Base-by-base conservation (phyloP, 53 echinoderm and acorn worm genomes). In the Stichopus horrens region DNA sequence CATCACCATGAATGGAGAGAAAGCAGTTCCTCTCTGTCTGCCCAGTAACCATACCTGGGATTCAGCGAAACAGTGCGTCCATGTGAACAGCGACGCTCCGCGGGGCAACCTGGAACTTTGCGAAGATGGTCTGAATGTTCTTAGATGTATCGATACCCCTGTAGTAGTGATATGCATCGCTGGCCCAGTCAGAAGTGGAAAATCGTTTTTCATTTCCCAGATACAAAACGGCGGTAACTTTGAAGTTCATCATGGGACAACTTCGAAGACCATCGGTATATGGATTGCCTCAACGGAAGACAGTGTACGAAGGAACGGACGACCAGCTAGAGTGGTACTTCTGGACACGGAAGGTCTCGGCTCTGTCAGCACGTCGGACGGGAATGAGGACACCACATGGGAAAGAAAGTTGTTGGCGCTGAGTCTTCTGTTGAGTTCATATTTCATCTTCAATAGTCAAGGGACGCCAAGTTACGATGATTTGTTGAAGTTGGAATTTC, bases 171-270 rank as follows among this genome's bases (percentile, higher is more conserved):
- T 85, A 13, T 85, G 85, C 37, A 68, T 85, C 0, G 52, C 85
- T 22, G 85, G 85, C 66, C 85, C 68, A 85, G 85, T 59, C 52
- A 85, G 85, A 65, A 85, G 85, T 52, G 85, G 85, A 5, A 85
- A 85, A 52, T 85, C 85, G 1, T 85, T 66, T 52, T 58, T 85
- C 14, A 65, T 85, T 14, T 85, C 85, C 5, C 85, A 85, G 66
- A 85, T 85, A 66, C 66, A 18, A 20, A 58, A 85, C 66, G 85
- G 85, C 4, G 63, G 60, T 58, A 52, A 14, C 5, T 85, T 85
- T 57, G 65, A 63, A 21, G 85, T 85, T 23, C 63, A 65, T 21
- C 85, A 85, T 52, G 85, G 85, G 52, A 85, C 65, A 51, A 63
- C 85, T 23, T 23, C 85, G 9, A 85, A 67, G 52, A 66, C 85